Evolutionary conservation across 1,140 invertebrate species (phyloP), one percentile per base, ranked within the genome.

Genomic region (Macrostomum lignano): DNA sequence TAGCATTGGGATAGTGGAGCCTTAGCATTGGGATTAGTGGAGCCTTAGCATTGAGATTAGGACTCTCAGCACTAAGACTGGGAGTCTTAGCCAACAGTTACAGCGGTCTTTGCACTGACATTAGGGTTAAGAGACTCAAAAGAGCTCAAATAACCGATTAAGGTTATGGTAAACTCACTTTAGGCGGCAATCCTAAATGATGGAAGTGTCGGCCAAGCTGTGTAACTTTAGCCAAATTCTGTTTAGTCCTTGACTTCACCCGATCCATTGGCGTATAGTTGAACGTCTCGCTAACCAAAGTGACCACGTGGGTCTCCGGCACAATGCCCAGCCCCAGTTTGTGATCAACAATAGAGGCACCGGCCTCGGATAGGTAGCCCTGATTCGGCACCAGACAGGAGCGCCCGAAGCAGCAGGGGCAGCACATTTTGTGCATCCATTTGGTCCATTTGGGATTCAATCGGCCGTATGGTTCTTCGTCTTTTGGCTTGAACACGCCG

Each of bases 401-500:
- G 17, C 91, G 65, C 0, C 91, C 91, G 65, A 98, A 98, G 60
- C 88, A 96, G 52, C 91, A 96, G 0, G 91, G 88, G 63, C 88
- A 96, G 52, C 86, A 93, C 25, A 91, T 58, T 60, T 93, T 91
- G 61, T 98, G 88, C 40, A 96, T 78, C 79, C 84, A 96, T 63
- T 98, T 98, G 2, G 82, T 94, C 88, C 91, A 98, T 62, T 98
- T 98, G 23, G 91, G 91, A 64, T 98, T 98, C 39, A 96, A 61
- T 44, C 78, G 64, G 9, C 86, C 88, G 54, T 94, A 96, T 2
- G 91, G 91, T 54, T 98, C 88, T 58, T 98, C 88, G 62, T 98
- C 84, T 62, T 94, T 94, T 7, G 86, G 86, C 51, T 96, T 96
- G 52, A 94, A 96, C 13, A 96, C 84, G 22, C 72, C 82, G 17